Evolutionary conservation across 2,888 invertebrate genomes (phyloP).

Genomic region (Clistopyga incitator): DNA sequence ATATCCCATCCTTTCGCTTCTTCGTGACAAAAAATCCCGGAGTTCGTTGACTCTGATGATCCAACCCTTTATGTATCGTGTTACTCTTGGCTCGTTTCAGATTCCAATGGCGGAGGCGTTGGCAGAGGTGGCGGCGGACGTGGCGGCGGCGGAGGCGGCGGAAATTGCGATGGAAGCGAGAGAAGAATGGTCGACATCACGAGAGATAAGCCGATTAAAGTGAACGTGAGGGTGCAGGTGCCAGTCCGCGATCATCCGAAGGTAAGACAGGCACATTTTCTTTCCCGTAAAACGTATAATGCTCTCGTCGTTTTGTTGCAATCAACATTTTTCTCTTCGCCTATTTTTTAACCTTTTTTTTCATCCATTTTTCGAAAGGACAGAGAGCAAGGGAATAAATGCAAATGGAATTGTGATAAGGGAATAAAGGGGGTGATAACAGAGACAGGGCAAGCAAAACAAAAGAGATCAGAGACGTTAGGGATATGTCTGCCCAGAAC

Average conservation of each 20-base stretch:
- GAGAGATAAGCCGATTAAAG: constrained; percentile 94
- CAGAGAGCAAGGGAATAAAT: no score
- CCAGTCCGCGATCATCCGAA: constrained; percentile 95
- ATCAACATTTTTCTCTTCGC: constrained; percentile 7
- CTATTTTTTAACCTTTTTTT: not conserved
- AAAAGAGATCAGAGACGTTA: constrained; percentile 28
- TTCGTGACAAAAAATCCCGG: constrained; percentile 36
- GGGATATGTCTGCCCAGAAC: constrained; percentile 32
- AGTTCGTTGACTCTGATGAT: constrained; percentile 57
- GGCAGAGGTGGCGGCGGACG: constrained; percentile 71
- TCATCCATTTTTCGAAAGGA: no score
- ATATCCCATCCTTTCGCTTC: constrained; percentile 4
- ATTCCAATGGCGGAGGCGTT: constrained; percentile 74
- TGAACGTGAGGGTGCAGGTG: constrained; percentile 93
- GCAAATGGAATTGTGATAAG: constrained; percentile 11
- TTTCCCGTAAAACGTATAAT: not conserved
- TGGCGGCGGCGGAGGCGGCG: constrained; percentile 74
- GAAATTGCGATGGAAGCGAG: constrained; percentile 83
- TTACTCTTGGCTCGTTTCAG: constrained; percentile 71
- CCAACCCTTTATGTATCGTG: constrained; percentile 50
- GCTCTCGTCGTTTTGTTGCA: not conserved
- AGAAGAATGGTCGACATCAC: constrained; percentile 94
- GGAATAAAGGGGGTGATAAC: constrained; percentile 19
- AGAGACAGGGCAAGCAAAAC: constrained; percentile 32
- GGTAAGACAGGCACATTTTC: constrained; percentile 84